Base-by-base conservation (phyloP, 92 coral and sea anemone genomes). In the Phenganax stokvisi region DNA sequence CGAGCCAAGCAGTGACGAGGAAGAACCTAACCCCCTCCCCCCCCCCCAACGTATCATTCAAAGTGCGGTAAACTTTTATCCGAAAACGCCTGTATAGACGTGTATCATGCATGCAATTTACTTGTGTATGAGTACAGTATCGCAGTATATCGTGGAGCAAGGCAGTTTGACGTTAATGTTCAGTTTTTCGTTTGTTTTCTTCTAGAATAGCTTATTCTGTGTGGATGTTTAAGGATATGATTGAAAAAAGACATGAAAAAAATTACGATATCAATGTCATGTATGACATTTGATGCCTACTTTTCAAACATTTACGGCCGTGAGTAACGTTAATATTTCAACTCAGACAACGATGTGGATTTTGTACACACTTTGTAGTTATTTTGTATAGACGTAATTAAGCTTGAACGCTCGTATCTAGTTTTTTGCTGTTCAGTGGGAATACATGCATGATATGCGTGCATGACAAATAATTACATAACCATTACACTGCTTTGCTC, bases 161-260 rank as follows among this genome's bases (percentile, higher is more conserved):
- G 2, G 47, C 47, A 37, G 47, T 37, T 37, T 37, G 47, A 37
- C 47, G 47, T 37, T 37, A 37, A 37, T 37, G 47, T 37, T 37
- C 47, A 37, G 47, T 37, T 37, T 37, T 37, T 37, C 47, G 47
- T 61, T 61, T 61, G 6, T 61, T 0, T 17, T 13, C 15, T 20
- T 66, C 31, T 66, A 66, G 72, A 20, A 66, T 66, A 66, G 72
- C 72, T 0, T 66, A 66, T 66, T 66, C 72, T 25, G 72, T 66
- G 10, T 66, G 72, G 72, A 66, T 66, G 72, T 29, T 66, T 3
- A 66, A 66, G 72, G 72, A 66, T 13, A 12, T 66, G 47, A 3
- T 66, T 12, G 72, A 66, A 25, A 66, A 66, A 29, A 20, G 51
- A 3, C 51, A 12, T 10, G 72, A 29, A 27, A 20, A 12, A 13